Evolutionary conservation across 2,888 invertebrate genomes (phyloP), one percentile per base, ranked within the genome.

Genomic region (Tipula vernalis): DNA sequence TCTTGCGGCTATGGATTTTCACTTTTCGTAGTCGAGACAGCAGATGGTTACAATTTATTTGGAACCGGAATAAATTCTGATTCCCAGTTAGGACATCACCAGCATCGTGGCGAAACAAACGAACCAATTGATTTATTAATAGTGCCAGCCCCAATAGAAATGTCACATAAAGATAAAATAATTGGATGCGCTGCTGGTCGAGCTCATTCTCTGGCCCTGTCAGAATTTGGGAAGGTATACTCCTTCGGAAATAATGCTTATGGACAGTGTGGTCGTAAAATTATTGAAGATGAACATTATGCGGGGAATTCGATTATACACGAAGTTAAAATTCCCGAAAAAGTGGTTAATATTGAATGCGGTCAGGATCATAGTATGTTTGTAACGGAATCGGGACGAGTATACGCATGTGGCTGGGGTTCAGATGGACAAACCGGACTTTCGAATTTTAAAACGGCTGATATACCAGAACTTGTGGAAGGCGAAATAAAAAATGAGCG

Each of bases 391-490:
- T 92, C 93, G 36, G 98, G 99, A 0, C 93, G 94, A 89, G 96
- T 99, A 3, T 98, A 94, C 90, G 94, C 96, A 0, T 98, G 97
- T 91, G 99, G 99, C 0, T 97, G 98, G 95, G 97, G 98, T 42
- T 96, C 97, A 0, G 98, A 99, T 91, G 99, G 99, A 0, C 99
- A 99, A 92, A 97, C 98, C 0, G 98, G 97, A 0, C 92, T 95
- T 10, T 96, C 96, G 0, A 93, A 94, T 89, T 96, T 93, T 89
- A 91, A 93, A 36, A 94, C 94, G 87, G 93, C 93, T 86, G 93
- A 93, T 2, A 89, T 91, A 88, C 95, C 95, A 2, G 92, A 93
- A 0, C 90, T 92, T 71, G 94, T 96, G 0, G 93, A 94, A 88
- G 99, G 98, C 0, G 98, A 98, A 90, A 94, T 98, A 87, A 93